A percentile compares a stretch with the other conserved stretches of the same genome.
phyloP scores from a whole-genome alignment of 1,140 invertebrate genomes.

The Euwallacea fornicatus region DNA sequence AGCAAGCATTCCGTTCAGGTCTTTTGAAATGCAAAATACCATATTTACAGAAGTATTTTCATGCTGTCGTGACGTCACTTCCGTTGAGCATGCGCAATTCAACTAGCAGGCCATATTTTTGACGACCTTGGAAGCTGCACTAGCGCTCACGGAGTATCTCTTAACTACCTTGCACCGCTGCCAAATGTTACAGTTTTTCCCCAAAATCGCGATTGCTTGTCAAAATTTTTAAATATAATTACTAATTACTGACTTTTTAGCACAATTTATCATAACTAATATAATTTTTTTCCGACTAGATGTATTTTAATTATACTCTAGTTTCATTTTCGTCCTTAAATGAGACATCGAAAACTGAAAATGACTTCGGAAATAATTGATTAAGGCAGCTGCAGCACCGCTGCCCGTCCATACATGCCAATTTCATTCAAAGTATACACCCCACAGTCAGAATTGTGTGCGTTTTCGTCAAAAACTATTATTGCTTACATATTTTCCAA shows the following conservation, averaged over 20 bases:
- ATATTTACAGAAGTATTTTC: neutral
- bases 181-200: neutral
- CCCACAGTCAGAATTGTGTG: conserved; percentile 25
- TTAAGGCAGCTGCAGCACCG: conserved; percentile 31
- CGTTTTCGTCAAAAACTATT: conserved; percentile 28
- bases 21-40: neutral
- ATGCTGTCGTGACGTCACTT: conserved; percentile 25
- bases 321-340: too few species aligned
- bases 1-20: too few species aligned
- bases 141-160: conserved; percentile 31
- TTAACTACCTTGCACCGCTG: conserved; percentile 31
- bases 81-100: conserved; percentile 36
- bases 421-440: conserved; percentile 43
- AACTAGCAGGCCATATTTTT: conserved; percentile 34
- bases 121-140: conserved; percentile 42
- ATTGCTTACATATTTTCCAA: conserved; percentile 31
- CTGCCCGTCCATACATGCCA: conserved; percentile 45
- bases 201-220: too few species aligned
- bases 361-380: too few species aligned
- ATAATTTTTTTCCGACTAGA: too few species aligned
- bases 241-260: too few species aligned
- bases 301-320: too few species aligned
- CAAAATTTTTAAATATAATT: too few species aligned
- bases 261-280: too few species aligned
- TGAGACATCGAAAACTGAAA: too few species aligned